phyloP scores from a whole-genome alignment of 2,113 vertebrate genomes.

The Rhea pennata region DNA sequence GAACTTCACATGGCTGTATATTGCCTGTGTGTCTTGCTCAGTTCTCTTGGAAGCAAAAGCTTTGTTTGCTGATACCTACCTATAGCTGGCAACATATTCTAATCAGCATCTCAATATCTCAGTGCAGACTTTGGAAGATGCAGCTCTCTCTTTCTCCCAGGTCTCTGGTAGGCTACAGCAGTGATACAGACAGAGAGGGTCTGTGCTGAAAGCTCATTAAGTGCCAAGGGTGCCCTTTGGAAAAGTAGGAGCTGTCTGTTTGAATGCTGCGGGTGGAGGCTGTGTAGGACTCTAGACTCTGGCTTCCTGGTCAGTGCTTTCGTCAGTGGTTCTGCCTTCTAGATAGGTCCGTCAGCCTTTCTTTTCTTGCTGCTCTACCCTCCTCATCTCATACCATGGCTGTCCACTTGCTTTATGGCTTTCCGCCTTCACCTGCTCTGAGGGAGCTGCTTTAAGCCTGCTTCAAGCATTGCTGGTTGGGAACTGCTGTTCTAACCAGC shows the following conservation, averaged over 20 bases:
- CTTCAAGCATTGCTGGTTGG: background rate
- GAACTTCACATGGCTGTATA: rapidly evolving
- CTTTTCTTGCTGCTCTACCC: rapidly evolving
- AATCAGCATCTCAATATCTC: background rate
- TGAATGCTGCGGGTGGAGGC: background rate
- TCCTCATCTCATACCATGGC: rapidly evolving
- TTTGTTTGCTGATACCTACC: background rate
- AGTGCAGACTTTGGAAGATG: background rate
- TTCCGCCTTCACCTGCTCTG: background rate
- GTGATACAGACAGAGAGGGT: background rate
- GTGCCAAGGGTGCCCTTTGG: rapidly evolving
- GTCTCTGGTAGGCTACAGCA: rapidly evolving
- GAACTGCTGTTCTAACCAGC: background rate
- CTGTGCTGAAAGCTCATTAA: rapidly evolving
- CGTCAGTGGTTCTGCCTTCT: background rate
- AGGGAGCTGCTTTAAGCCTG: background rate
- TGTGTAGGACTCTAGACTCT: background rate
- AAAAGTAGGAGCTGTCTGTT: background rate
- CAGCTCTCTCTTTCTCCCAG: rapidly evolving
- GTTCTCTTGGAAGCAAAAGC: background rate
- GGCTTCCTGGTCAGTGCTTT: background rate
- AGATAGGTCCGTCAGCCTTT: background rate
- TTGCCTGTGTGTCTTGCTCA: background rate
- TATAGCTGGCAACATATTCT: background rate
- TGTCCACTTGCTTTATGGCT: rapidly evolving